Conservation (phyloP, 2,113 vertebrate species). For the Erinaceus europaeus region DNA sequence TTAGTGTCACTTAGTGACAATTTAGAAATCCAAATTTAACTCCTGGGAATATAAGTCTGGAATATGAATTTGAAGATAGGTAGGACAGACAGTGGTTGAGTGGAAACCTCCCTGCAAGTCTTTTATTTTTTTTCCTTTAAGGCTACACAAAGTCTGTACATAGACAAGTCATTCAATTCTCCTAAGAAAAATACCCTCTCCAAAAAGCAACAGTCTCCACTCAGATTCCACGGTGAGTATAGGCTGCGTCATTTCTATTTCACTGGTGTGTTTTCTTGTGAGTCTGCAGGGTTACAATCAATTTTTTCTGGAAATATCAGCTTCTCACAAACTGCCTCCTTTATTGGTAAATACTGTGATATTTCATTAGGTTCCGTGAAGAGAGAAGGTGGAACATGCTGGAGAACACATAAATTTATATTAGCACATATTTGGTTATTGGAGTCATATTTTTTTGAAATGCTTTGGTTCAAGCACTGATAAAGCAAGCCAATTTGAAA, state of each 20-base stretch:
- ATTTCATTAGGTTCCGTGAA: slow-evolving; percentile 98
- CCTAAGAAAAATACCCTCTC: slow-evolving; percentile 63
- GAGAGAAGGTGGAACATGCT: slow-evolving; percentile 90
- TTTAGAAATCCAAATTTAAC: slow-evolving; percentile 30
- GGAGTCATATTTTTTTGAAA: background rate
- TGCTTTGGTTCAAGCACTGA: background rate
- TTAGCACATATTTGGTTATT: slow-evolving; percentile 2
- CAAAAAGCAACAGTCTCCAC: slow-evolving; percentile 62
- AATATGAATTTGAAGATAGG: slow-evolving; percentile 51
- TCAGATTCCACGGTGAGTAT: slow-evolving; percentile 54
- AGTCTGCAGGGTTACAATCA: slow-evolving; percentile 63
- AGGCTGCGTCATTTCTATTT: slow-evolving; percentile 63
- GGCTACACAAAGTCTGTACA: slow-evolving; percentile 81
- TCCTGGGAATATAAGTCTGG: slow-evolving; percentile 52
- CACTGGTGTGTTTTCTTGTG: slow-evolving; percentile 64
- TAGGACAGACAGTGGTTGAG: slow-evolving; percentile 8
- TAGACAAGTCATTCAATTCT: slow-evolving; percentile 70
- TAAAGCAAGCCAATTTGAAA: background rate
- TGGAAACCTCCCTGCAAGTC: slow-evolving; percentile 72
- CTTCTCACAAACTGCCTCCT: slow-evolving; percentile 91
- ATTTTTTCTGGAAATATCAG: slow-evolving; percentile 87
- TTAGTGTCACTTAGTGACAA: background rate
- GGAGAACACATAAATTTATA: slow-evolving; percentile 58
- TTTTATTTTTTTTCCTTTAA: slow-evolving; percentile 64
- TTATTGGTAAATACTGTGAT: slow-evolving; percentile 91